These are phyloP conservation scores for Paramormyrops kingsleyae DNA, from an alignment of 2,113 vertebrate genomes.

Conservation along the genomic window DNA sequence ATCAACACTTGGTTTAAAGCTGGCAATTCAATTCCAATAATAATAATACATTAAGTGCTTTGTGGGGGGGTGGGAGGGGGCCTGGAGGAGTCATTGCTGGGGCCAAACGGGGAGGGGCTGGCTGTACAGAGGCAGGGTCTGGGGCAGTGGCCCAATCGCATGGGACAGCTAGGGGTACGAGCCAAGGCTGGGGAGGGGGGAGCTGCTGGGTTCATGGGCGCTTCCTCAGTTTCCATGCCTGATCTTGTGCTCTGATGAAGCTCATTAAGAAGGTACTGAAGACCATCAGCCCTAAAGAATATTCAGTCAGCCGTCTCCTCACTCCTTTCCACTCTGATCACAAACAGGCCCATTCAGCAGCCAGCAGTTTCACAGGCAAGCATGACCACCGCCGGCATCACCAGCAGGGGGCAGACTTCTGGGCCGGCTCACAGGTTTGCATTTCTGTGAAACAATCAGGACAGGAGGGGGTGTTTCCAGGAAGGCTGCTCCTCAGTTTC, in stretches of 20 bases:
- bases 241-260: neutral
- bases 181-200: neutral
- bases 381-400: neutral
- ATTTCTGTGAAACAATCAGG: neutral
- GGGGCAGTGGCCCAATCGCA: neutral
- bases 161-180: neutral
- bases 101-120: neutral
- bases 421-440: neutral
- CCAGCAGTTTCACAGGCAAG: neutral
- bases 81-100: neutral
- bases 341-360: neutral
- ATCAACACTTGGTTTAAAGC: conserved; percentile 47
- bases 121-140: neutral
- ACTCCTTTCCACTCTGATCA: neutral
- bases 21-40: conserved; percentile 40
- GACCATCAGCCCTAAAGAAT: neutral
- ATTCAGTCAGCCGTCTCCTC: neutral
- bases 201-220: neutral
- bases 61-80: conserved; percentile 35
- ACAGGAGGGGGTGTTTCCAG: neutral
- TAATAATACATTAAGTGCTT: conserved; percentile 53
- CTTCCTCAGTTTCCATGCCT: neutral
- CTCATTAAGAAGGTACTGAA: neutral
- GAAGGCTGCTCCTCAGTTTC: neutral
- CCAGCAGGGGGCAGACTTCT: neutral